These are phyloP conservation scores for Lasioglossum oenotherae DNA, from an alignment of 2,888 invertebrate genomes.

Conservation along the genomic window DNA sequence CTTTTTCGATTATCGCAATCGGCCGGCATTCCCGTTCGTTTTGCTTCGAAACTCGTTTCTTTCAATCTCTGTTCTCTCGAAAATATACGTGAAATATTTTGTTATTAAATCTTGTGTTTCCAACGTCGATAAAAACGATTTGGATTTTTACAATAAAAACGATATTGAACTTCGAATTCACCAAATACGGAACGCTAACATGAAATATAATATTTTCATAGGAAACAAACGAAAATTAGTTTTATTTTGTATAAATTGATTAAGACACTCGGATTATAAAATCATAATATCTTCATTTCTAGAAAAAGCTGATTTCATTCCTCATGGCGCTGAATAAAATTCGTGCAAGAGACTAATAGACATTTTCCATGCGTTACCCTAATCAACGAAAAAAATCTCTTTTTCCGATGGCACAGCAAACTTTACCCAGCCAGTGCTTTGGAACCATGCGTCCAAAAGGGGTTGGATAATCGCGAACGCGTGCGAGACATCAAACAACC, in stretches of 20 bases:
- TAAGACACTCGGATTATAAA: too few relatives aligned
- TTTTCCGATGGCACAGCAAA: not conserved
- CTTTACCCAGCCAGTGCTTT: not conserved
- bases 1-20: not conserved
- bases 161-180: not conserved
- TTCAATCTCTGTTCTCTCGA: not conserved
- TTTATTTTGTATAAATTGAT: not conserved
- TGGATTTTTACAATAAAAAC: too few relatives aligned
- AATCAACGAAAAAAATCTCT: not conserved
- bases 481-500: conserved; percentile 21
- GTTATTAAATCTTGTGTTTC: not conserved
- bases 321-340: too few relatives aligned
- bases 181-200: not conserved
- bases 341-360: not conserved
- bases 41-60: not conserved
- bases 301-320: too few relatives aligned
- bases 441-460: conserved; percentile 11
- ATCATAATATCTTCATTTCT: too few relatives aligned
- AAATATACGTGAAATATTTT: not conserved
- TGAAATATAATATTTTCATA: not conserved
- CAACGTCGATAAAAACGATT: not conserved
- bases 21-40: not conserved
- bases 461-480: not conserved
- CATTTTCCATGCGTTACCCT: not conserved
- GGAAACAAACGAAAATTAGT: not conserved